Evolutionary conservation across 2,113 vertebrate species (phyloP), one percentile per base, ranked within the genome.

Genomic region (Vombatus ursinus): DNA sequence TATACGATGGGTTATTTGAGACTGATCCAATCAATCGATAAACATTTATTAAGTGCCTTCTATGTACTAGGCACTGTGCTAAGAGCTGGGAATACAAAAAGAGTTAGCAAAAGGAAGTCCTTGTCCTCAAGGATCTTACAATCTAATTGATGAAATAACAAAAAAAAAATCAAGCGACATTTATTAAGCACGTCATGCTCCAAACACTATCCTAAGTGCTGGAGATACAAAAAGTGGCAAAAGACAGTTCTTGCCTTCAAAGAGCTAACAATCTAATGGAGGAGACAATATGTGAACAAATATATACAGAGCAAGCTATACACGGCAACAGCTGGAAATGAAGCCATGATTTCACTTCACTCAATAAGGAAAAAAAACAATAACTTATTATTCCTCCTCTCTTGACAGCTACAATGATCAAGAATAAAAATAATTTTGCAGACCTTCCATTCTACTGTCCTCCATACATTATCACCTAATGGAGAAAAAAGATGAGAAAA

Each of bases 301-400:
- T 77, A 77, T n/a, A 37, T 19, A 77, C 61, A n/a, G 16, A 77
- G 31, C 31, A 77, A n/a, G 37, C 14, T 77, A 77, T 77, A n/a
- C 37, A 92, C 89, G 92, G 28, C 77, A 92, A 92, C 50, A 10
- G 1, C 90, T 47, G 2, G 47, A 91, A 57, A 93, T 11, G 49
- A 5, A 96, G 97, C 95, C 95, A 89, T 93, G 95, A 97, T 96
- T 97, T 97, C 95, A 97, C 95, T 97, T 97, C 95, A 97, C 95
- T 95, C 95, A 97, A 95, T 95, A 92, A 97, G 90, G 23, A 50
- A 84, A 93, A 57, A 90, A 90, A 96, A 52, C n/a, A 91, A 89
- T 68, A 50, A 47, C 37, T 91, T 94, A 49, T 28, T 90, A 49
- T 53, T 84, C 84, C 50, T 92, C 11, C 37, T 90, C 94, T 92